Base-by-base conservation (phyloP, 2,113 vertebrate genomes). In the Clarias gariepinus region DNA sequence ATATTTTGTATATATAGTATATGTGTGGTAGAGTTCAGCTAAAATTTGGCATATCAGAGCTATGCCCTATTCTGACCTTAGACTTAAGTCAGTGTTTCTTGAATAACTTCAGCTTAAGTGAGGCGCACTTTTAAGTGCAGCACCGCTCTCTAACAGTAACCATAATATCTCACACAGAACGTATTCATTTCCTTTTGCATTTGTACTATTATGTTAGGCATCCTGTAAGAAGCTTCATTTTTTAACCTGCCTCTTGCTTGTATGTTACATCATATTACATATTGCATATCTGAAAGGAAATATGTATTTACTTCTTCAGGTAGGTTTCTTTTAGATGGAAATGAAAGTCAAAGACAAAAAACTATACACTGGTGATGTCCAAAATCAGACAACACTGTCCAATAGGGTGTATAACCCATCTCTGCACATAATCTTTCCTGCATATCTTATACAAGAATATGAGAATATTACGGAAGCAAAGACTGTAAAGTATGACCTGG, bases 211-310 rank as follows among this genome's bases (percentile, higher is more conserved):
- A 52, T 76, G 8, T 6, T 13, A 53, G 52, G n/a, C 47, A 15
- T 28, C 13, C 0, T 57, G 33, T 58, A 33, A 60, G 53, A 23
- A 58, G 47, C 47, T 60, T 80, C 58, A 33, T 60, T 60, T 58
- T 60, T 33, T 33, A 33, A 33, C 33, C 10, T 33, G 53, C 55
- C 77, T 80, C 77, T 80, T 80, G 77, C 55, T 58, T 60, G 28
- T 11, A 58, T 12, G 55, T 80, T 80, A 60, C 77, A 80, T 80
- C 77, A 80, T 80, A 23, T 60, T 69, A 66, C n/a, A 66, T n/a
- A 25, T 64, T 19, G 18, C 13, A 25, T 19, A 52, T 52, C 36
- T 74, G 36, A 77, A 53, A n/a, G 23, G 2, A 25, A 52, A 47
- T 23, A 77, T 1, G 5, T 28, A 55, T 55, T 77, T 77, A 2